phyloP scores from a whole-genome alignment of 2,113 vertebrate genomes.

The Meriones unguiculatus region DNA sequence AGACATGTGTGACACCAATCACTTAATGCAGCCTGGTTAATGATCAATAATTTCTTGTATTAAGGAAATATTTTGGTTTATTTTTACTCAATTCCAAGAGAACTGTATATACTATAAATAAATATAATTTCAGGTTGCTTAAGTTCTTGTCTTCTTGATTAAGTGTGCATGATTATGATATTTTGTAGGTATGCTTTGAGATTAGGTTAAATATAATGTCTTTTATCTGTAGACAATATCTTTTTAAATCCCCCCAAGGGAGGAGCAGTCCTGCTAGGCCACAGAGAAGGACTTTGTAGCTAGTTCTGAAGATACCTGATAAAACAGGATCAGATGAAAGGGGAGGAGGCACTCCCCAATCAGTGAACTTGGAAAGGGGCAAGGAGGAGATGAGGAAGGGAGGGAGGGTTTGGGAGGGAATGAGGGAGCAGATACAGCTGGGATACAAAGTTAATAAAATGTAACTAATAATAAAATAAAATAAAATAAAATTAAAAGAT shows the following conservation, averaged over 20 bases:
- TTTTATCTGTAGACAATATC: background rate
- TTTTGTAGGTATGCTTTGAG: slow-evolving; percentile 1
- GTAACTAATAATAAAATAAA: too few relatives aligned
- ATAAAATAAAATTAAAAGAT: too few relatives aligned
- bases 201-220: background rate
- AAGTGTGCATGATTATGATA: background rate
- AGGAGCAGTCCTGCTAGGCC: too few relatives aligned
- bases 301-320: too few relatives aligned
- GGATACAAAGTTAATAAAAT: too few relatives aligned
- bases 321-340: too few relatives aligned
- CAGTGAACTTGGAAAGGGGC: too few relatives aligned
- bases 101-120: slow-evolving; percentile 25
- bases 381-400: too few relatives aligned
- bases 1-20: background rate
- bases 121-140: background rate
- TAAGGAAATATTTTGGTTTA: background rate
- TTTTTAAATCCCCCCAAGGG: background rate
- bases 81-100: background rate
- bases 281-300: too few relatives aligned
- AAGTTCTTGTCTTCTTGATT: background rate
- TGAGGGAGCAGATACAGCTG: too few relatives aligned
- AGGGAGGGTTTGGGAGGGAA: too few relatives aligned
- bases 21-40: background rate
- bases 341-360: too few relatives aligned
- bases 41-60: background rate